Evolutionary conservation across 2,888 invertebrate species (phyloP), one percentile per base, ranked within the genome.

Genomic region (Cheiracanthium punctorium): DNA sequence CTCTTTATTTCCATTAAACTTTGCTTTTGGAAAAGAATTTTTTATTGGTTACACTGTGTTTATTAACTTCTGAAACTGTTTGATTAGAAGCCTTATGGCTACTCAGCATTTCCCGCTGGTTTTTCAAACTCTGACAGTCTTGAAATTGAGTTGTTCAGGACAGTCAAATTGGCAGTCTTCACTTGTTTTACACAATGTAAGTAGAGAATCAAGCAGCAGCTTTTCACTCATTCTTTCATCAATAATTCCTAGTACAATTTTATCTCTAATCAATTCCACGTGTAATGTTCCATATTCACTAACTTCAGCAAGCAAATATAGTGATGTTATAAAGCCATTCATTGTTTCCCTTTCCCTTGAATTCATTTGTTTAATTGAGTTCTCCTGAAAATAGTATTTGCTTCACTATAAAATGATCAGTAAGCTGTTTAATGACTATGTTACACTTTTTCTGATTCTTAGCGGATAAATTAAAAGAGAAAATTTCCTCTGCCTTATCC

Each of bases 391-490:
- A 89, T 81, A 0, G 72, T 76, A 41, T 88, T 89, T 7, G 58
- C 20, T 72, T 69, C 0, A 76, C 65, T 0, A 89, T 43, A 52
- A 89, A 89, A 52, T 89, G 87, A 0, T 33, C 65, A 20, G 88
- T 85, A 77, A 89, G 89, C 0, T 32, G 64, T 1, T 77, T 71
- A 0, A 86, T 20, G 1, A 89, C 88, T 24, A 48, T 29, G 1
- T 71, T 52, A 64, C 87, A 0, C 43, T n/a, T n/a, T n/a, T n/a
- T n/a, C n/a, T n/a, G n/a, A n/a, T n/a, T n/a, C n/a, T n/a, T n/a
- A n/a, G n/a, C 77, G 0, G 71, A 91, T 84, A 5, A 84, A 75
- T 77, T 90, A 88, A 5, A 91, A 91, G 43, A 91, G 90, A 88
- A 41, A 37, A 89, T 76, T 20, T 89, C 89, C n/a, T 88, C 89